Evolutionary conservation across 2,888 invertebrate species (phyloP).

Genomic region (Cremastobaeus sp.): DNA sequence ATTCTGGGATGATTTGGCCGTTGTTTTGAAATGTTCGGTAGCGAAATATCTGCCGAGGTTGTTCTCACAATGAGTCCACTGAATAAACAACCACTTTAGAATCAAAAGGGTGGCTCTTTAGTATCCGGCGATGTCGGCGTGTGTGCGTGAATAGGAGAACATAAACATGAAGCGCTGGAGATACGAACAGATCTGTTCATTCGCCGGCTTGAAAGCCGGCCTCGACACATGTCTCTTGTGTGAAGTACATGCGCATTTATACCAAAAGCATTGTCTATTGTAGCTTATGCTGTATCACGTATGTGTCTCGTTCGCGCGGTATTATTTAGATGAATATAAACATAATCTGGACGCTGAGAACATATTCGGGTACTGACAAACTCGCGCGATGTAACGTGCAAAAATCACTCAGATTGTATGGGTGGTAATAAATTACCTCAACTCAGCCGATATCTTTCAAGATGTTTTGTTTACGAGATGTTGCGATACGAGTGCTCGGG

Average conservation of each 20-base stretch:
- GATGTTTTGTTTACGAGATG: conserved; percentile 32
- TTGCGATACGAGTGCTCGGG: conserved; percentile 7
- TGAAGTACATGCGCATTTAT: conserved; percentile 60
- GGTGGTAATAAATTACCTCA: conserved; percentile 9
- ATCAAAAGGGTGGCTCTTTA: conserved; percentile 58
- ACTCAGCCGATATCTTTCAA: conserved; percentile 26
- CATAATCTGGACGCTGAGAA: conserved; percentile 37
- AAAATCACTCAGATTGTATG: conserved; percentile 17
- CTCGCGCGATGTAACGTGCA: too few species aligned
- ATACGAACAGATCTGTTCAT: conserved; percentile 59
- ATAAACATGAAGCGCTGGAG: conserved; percentile 51
- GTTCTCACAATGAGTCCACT: conserved; percentile 50
- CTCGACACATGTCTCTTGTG: conserved; percentile 61
- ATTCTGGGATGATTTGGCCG: conserved; percentile 9
- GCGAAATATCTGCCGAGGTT: conserved; percentile 42
- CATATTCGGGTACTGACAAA: conserved; percentile 28
- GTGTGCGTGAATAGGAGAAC: conserved; percentile 52
- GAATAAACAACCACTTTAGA: conserved; percentile 58
- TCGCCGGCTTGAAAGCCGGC: conserved; percentile 59
- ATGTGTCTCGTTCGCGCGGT: conserved; percentile 15
- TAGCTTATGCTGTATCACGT: conserved; percentile 41
- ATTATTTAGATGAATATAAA: conserved; percentile 51
- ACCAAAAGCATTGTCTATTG: conserved; percentile 58
- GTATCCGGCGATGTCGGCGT: conserved; percentile 59
- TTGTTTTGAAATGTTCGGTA: conserved; percentile 35